Base-by-base conservation (phyloP, 2,797 vertebrate genomes). In the Alca torda region DNA sequence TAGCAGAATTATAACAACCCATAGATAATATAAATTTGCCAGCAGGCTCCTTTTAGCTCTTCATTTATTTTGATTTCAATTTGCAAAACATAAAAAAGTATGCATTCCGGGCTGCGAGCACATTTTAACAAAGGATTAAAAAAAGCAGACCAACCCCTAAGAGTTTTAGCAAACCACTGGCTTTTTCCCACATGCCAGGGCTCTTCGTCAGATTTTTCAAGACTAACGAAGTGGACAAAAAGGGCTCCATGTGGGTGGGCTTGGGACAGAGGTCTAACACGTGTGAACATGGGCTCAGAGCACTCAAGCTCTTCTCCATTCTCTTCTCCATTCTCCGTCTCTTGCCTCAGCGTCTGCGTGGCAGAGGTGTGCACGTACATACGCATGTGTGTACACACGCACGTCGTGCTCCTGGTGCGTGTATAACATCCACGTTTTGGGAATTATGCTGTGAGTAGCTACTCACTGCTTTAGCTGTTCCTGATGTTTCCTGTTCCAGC, bases 111-210 rank as follows among this genome's bases (percentile, higher is more conserved):
- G 35, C 26, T 56, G 30, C 0, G 3, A 76, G 85, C 51, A 50
- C 8, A 63, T 64, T 79, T 79, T 75, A 72, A 56, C 43, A 64
- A 72, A 76, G 46, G 48, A 73, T 90, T 91, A 23, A 81, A 87
- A 93, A 81, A 81, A 67, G 31, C 39, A 92, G 46, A 84, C 43
- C 48, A 73, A 54, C 6, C 17, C 50, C 33, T 67, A 50, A 63
- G 46, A 84, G 53, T 53, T 89, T 95, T 68, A 95, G 79, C 64
- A 89, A 89, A 74, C 64, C 85, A 80, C n/a, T 73, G 7, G 35
- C 15, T 85, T 89, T 75, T 92, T 24, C 82, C 56, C 60, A 67
- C 53, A 33, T 67, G 74, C 70, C 89, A 85, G 45, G 20, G 57
- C 6, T 67, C 76, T 64, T 87, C 0, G 0, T 89, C 82, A 93